Conservation (phyloP, 2,888 invertebrate genomes). For the Melinaea menophilus region DNA sequence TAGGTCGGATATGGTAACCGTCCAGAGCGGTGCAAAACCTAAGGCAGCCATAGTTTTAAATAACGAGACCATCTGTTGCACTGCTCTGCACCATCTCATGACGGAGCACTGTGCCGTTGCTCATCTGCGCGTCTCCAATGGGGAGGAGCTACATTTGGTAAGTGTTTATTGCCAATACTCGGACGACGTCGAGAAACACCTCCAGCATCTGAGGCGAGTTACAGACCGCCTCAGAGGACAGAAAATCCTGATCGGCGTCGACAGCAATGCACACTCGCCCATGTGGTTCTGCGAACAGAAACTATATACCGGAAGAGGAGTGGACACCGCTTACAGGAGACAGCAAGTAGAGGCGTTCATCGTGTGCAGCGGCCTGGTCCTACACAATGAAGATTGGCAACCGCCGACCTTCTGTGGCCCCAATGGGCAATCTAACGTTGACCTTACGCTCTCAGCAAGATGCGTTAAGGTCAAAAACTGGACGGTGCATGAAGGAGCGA, state of each 20-base stretch:
- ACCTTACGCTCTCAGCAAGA: slow-evolving; percentile 14
- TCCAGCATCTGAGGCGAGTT: background rate
- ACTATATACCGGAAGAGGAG: slow-evolving; percentile 20
- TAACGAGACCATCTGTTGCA: no score
- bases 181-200: background rate
- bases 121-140: no score
- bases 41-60: no score
- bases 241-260: slow-evolving; percentile 13
- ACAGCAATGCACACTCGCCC: slow-evolving; percentile 30
- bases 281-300: slow-evolving; percentile 21
- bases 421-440: slow-evolving; percentile 23
- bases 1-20: no score
- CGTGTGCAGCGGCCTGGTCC: background rate
- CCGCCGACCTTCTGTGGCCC: slow-evolving; percentile 21
- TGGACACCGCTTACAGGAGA: slow-evolving; percentile 14
- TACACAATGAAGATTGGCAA: slow-evolving; percentile 16
- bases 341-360: slow-evolving; percentile 23
- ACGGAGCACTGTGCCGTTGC: no score
- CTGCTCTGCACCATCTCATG: no score
- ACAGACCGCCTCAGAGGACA: no score
- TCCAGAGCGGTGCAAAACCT: no score
- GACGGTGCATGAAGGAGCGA: slow-evolving; percentile 9
- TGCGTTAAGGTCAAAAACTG: background rate
- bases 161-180: no score
- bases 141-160: no score